Base-by-base conservation (phyloP, 2,113 vertebrate species). In the Probosciger aterrimus region DNA sequence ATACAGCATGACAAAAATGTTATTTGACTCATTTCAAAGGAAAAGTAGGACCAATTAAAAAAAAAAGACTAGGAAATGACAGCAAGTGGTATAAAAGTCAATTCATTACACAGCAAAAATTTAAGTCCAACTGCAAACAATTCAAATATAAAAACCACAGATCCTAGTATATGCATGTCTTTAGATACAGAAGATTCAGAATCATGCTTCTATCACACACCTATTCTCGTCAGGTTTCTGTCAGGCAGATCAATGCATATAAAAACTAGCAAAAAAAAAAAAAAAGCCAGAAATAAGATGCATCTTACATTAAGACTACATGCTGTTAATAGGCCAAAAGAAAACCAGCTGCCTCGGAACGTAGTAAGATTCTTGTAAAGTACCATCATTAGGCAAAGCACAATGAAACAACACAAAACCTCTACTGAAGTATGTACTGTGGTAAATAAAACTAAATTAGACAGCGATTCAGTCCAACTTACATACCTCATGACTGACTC, bases 251-350 rank as follows among this genome's bases (percentile, higher is more conserved):
- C 78, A 31, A 53, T 28, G 78, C 2, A 33, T 24, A 70, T 4
- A 41, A 86, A 63, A 83, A 59, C 7, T 20, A 67, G 20, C 44
- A 70, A 85, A 65, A 81, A 82, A n/a, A 23, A 49, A 9, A 9
- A 17, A 60, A 85, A 67, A 64, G 11, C 81, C 63, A 94, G 62
- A 88, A 88, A 88, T 71, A 74, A 78, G 78, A 62, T 77, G 24
- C n/a, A 70, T 67, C 64, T 92, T 74, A 80, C 59, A 90, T 77
- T 77, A 91, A 91, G 77, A 71, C 43, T 71, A 86, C 55, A 86
- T 46, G 68, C 76, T 84, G 80, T 68, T 78, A 86, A n/a, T 46
- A 96, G 73, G 77, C 31, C 79, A 85, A 93, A 93, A 93, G 50
- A 93, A 93, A 93, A 78, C 4, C 86, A 94, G 46, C 27, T 94